Conservation (phyloP, 2,797 vertebrate genomes). For the Diceros bicornis region DNA sequence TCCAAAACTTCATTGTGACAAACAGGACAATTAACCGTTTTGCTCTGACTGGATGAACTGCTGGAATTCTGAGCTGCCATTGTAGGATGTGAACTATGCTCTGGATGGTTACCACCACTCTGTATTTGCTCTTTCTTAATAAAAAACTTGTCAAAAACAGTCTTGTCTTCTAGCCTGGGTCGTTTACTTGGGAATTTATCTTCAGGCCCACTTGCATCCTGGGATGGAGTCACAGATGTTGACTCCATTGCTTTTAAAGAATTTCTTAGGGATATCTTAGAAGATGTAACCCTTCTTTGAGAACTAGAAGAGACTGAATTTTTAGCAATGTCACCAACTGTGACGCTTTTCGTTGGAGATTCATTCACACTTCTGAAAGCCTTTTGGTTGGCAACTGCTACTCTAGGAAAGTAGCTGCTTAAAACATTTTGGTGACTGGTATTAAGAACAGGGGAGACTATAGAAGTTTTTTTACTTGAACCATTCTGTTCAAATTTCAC, state of each 20-base stretch:
- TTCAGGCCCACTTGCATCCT: not conserved
- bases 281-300: conserved; percentile 36
- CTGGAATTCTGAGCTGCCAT: conserved; percentile 16
- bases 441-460: not conserved
- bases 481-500: conserved; percentile 69
- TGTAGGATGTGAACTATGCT: not conserved
- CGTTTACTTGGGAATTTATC: conserved; percentile 64
- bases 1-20: conserved; percentile 92
- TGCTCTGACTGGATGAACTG: not conserved
- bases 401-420: conserved; percentile 86
- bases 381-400: conserved; percentile 89
- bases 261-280: not conserved
- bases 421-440: conserved; percentile 66
- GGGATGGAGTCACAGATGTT: not conserved
- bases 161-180: conserved; percentile 83
- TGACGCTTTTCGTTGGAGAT: conserved; percentile 89
- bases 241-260: not conserved
- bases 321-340: not conserved
- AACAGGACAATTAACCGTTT: conserved; percentile 94
- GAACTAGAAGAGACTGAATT: not conserved
- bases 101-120: not conserved
- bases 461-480: not conserved
- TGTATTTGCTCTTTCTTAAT: conserved; percentile 59
- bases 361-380: conserved; percentile 91
- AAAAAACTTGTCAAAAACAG: conserved; percentile 85